These are phyloP conservation scores for Callionymus lyra DNA, from an alignment of 2,113 vertebrate genomes.

Conservation along the genomic window DNA sequence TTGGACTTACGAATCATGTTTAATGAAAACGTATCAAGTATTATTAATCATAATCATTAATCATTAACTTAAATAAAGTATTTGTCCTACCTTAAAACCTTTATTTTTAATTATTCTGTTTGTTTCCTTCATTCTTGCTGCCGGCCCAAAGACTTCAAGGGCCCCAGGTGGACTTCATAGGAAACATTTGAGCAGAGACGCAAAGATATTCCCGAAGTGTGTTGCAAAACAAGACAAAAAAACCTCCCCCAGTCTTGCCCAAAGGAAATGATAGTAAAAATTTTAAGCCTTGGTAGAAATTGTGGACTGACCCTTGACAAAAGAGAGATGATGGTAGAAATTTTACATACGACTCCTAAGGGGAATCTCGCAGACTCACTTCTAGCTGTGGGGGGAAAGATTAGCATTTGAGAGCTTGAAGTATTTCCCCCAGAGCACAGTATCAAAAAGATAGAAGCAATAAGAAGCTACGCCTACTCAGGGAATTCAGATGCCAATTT, in stretches of 20 bases:
- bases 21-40: no score
- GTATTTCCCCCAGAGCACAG: slow-evolving; percentile 4
- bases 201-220: no score
- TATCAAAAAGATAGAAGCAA: slow-evolving; percentile 2
- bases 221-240: not conserved
- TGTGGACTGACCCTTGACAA: not conserved
- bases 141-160: no score
- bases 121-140: no score
- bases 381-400: not conserved
- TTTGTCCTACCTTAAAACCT: no score
- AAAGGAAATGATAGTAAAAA: slow-evolving; percentile 19
- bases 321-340: not conserved
- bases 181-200: no score
- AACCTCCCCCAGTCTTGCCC: not conserved
- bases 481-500: slow-evolving; percentile 5
- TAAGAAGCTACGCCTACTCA: not conserved
- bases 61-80: no score
- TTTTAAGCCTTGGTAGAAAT: not conserved
- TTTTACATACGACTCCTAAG: slow-evolving; percentile 7
- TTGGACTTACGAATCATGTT: no score
- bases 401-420: slow-evolving; percentile 8
- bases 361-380: slow-evolving; percentile 1
- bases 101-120: no score
- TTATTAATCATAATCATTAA: no score
- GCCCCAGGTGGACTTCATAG: no score